A percentile compares a stretch with the other conserved stretches of the same genome.
These are phyloP conservation scores for Enteromius thamalakanensis DNA, from an alignment of 2,797 vertebrate genomes.

Conservation along the genomic window DNA sequence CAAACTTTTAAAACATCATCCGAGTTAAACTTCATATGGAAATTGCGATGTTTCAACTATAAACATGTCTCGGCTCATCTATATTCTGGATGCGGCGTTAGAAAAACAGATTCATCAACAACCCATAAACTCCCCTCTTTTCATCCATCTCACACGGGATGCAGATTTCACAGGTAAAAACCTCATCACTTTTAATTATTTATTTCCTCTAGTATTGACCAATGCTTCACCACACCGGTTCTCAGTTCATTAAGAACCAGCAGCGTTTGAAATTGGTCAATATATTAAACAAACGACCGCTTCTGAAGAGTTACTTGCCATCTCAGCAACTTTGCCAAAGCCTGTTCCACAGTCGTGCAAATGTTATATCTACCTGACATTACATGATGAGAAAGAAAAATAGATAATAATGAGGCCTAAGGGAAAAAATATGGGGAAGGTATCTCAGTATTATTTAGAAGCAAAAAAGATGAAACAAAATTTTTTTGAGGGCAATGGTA, in stretches of 20 bases:
- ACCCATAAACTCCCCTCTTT: conserved; percentile 49
- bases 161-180: conserved; percentile 75
- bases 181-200: conserved; percentile 77
- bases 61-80: conserved; percentile 44
- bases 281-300: conserved; percentile 71
- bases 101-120: conserved; percentile 53
- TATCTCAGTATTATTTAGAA: not conserved
- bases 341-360: conserved; percentile 24
- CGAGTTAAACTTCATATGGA: not conserved
- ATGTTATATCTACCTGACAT: conserved; percentile 25
- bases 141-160: conserved; percentile 66
- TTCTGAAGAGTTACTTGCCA: conserved; percentile 62
- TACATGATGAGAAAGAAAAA: conserved; percentile 8
- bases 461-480: not conserved
- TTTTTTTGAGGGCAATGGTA: not conserved
- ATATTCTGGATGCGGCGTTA: conserved; percentile 24
- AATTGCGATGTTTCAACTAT: conserved; percentile 39
- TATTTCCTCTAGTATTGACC: conserved; percentile 72
- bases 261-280: conserved; percentile 70
- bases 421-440: not conserved
- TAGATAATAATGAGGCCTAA: not conserved
- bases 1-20: conserved; percentile 27
- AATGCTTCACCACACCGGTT: conserved; percentile 69
- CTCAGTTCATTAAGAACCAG: conserved; percentile 75
- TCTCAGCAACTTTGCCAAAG: conserved; percentile 64